Base-by-base conservation (phyloP, 2,797 vertebrate species). In the Neomorphus geoffroyi region DNA sequence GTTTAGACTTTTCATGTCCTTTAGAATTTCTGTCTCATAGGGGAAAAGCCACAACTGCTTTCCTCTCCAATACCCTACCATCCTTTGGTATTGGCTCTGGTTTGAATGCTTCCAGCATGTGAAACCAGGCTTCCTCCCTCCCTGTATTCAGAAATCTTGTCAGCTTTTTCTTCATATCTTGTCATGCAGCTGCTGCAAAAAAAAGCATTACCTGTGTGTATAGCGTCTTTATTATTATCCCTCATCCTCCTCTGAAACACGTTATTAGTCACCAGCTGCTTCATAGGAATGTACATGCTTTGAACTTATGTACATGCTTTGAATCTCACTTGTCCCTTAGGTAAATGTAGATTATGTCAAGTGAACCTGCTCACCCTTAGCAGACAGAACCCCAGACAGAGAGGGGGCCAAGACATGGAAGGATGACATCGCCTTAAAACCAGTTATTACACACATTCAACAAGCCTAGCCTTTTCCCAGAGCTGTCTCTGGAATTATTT, bases 361-460 rank as follows among this genome's bases (percentile, higher is more conserved):
- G 32, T 69, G 84, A 66, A 84, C 84, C 43, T 88, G 30, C 33
- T 79, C 54, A 72, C 13, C 81, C 87, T n/a, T n/a, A 89, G 61
- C 61, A 96, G 72, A 90, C 77, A 88, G 43, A 92, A 61, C 43
- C 43, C 39, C 77, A 88, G 80, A 92, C 90, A 94, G 88, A 90
- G 50, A 79, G 48, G 18, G 30, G 73, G 62, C 51, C 62, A 88
- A 84, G 62, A 83, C 30, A 1, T 0, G 83, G 81, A 74, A 91
- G 72, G 58, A 79, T 74, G 43, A 43, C 46, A 91, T 32, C 5
- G 0, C 51, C 73, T 84, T 88, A 54, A 90, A 91, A 90, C 50
- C 67, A 48, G 28, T 70, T 86, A 86, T 88, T 91, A 81, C 30
- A 80, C 57, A 24, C 32, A 80, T 81, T 88, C 80, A 90, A 33